Evolutionary conservation across 1,140 invertebrate genomes (phyloP).

Genomic region (Philotrypesis tridentata): DNA sequence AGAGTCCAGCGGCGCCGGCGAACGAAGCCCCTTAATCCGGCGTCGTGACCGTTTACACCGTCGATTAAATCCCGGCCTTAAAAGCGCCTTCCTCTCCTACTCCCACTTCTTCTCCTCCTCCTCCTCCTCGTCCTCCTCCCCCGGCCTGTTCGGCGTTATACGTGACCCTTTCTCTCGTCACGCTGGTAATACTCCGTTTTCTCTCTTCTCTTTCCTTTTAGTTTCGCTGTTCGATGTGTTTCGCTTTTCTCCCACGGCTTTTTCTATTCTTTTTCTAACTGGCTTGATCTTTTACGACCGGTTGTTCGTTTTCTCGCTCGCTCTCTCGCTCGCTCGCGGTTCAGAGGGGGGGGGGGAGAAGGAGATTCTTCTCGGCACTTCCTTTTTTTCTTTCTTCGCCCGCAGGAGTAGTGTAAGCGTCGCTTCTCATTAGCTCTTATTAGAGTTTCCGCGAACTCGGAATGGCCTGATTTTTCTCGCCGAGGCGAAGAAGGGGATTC

Average conservation of each 20-base stretch:
- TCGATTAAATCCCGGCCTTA: slow-evolving; percentile 64
- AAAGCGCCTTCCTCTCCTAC: too few relatives aligned
- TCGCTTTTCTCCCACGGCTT: slow-evolving; percentile 26
- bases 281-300: not conserved
- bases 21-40: slow-evolving; percentile 60
- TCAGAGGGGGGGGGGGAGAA: not conserved
- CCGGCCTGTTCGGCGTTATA: slow-evolving; percentile 50
- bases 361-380: not conserved
- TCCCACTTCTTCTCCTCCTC: too few relatives aligned
- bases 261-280: not conserved
- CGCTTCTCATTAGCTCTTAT: slow-evolving; percentile 44
- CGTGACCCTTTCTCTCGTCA: slow-evolving; percentile 53
- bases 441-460: slow-evolving; percentile 18
- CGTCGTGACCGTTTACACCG: slow-evolving; percentile 65
- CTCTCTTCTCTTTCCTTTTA: not conserved
- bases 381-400: not conserved
- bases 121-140: too few relatives aligned
- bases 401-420: slow-evolving; percentile 2
- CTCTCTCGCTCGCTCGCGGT: not conserved
- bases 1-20: slow-evolving; percentile 55
- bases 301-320: slow-evolving; percentile 16
- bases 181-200: slow-evolving; percentile 26
- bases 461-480: slow-evolving; percentile 11
- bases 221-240: slow-evolving; percentile 23
- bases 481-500: not conserved